Evolutionary conservation across 2,113 vertebrate genomes (phyloP).

Genomic region (Smithornis capensis): DNA sequence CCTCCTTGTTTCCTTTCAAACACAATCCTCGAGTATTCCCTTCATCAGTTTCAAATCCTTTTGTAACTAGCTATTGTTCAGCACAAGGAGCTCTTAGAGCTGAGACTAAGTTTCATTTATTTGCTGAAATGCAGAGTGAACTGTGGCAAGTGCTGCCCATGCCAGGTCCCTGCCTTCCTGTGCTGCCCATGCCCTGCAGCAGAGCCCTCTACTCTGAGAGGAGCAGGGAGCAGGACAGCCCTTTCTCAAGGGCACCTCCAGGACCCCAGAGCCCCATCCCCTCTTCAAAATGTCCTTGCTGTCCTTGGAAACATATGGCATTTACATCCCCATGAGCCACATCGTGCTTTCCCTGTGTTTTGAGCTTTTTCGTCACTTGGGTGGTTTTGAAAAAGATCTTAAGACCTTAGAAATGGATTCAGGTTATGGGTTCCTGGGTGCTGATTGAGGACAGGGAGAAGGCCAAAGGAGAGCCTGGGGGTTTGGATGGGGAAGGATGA

Average conservation of each 20-base stretch:
- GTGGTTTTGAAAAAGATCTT: not conserved
- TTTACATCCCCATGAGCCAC: not conserved
- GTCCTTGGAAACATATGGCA: fast-evolving
- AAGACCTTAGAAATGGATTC: not conserved
- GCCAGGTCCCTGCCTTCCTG: not conserved
- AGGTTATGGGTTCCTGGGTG: not conserved
- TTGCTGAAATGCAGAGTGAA: not conserved
- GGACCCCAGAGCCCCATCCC: not conserved
- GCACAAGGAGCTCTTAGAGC: constrained; percentile 21
- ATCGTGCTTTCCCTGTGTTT: fast-evolving
- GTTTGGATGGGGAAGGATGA: not conserved
- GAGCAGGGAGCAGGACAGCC: not conserved
- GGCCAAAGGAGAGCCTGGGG: not conserved
- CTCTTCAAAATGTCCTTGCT: not conserved
- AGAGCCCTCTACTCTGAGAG: not conserved
- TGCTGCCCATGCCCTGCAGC: fast-evolving
- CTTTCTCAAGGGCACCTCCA: not conserved
- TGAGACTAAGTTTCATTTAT: not conserved
- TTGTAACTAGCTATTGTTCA: constrained; percentile 6
- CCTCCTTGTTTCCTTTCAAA: not conserved
- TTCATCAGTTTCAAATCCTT: constrained; percentile 34
- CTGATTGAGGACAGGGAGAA: not conserved
- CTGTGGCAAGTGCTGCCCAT: fast-evolving
- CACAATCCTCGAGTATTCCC: constrained; percentile 18
- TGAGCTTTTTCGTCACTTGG: not conserved